Base-by-base conservation (phyloP, 2,113 vertebrate species). In the Tringa solitaria region DNA sequence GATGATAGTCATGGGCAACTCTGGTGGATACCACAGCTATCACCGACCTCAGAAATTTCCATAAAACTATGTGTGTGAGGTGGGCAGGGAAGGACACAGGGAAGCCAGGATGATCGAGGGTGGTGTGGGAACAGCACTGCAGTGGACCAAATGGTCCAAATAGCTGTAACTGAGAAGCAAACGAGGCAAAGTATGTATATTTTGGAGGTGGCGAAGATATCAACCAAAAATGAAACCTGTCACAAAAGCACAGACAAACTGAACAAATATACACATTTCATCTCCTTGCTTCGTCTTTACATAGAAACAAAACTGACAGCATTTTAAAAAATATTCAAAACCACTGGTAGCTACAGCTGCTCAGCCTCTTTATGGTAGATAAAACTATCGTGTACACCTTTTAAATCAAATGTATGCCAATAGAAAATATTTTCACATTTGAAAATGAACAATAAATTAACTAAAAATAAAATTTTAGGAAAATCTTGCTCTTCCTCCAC, bases 1-100 rank as follows among this genome's bases (percentile, higher is more conserved):
- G 30, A 12, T 0, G 0, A 33, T 0, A 48, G 17, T 6, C 30
- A 37, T 20, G 77, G 39, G 46, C 50, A 53, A 1, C 27, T 48
- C 22, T 12, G 24, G 41, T n/a, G 68, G 23, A 43, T 48, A 68
- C 14, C 14, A 6, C 18, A 27, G 14, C 48, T 18, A 27, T 17
- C 51, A 51, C 1, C 14, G 35, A 67, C 30, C 35, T 39, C 83
- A 69, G 32, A 85, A n/a, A 39, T 27, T 51, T n/a, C 30, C 41
- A 16, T 19, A 28, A 57, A 74, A 27, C 15, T 11, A 46, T 46
- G 46, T 46, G 64, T 70, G 68, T 51, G 50, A 93, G 26, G 6
- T 45, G n/a, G 32, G 46, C 15, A 80, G 35, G 53, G 48, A 75
- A 84, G 24, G 53, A 68, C 32, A 57, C 5, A 24, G 39, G 35